Base-by-base conservation (phyloP, 2,797 vertebrate genomes). In the Enoplosus armatus region DNA sequence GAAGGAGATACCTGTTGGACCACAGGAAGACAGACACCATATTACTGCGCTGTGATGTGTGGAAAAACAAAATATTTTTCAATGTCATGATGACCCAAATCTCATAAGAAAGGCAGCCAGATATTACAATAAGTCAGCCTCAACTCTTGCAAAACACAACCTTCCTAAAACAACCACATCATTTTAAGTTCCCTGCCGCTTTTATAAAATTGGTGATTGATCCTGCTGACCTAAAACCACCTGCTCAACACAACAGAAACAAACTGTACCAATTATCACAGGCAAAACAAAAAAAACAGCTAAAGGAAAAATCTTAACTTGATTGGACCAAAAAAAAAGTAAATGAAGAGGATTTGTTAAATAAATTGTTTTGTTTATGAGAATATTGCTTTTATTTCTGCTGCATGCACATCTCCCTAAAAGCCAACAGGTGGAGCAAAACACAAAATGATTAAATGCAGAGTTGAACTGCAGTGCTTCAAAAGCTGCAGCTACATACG, bases 1-100 rank as follows among this genome's bases (percentile, higher is more conserved):
- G 98, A 59, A 99, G 95, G 80, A 99, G 96, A 93, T 99, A 99
- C 98, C 98, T 99, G 69, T 47, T 10, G 20, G 50, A 59, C 16
- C 48, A 50, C 60, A 79, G 27, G 6, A 53, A 53, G 15, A 77
- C n/a, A 75, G 58, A 79, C 10, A 4, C 1, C 14, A 12, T 12
- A 2, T 75, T 48, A 73, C 22, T 51, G 37, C 22, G 37, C 22
- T 61, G 45, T 27, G 35, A n/a, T 3, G 35, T 22, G 16, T 41
- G 24, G 27, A 48, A 51, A 70, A 62, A 53, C 8, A 7, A 59
- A n/a, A 24, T 5, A 22, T n/a, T 15, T 20, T 27, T 31, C 0
- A n/a, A 39, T 24, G 22, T 22, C 22, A 69, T 5, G 22, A 41
- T 45, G n/a, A 10, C 9, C 6, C 37, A 33, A n/a, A 31, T 22